A percentile compares a stretch with the other conserved stretches of the same genome.
Evolutionary conservation across 2,888 invertebrate species (phyloP).

Genomic region (Habroteleia sp.): DNA sequence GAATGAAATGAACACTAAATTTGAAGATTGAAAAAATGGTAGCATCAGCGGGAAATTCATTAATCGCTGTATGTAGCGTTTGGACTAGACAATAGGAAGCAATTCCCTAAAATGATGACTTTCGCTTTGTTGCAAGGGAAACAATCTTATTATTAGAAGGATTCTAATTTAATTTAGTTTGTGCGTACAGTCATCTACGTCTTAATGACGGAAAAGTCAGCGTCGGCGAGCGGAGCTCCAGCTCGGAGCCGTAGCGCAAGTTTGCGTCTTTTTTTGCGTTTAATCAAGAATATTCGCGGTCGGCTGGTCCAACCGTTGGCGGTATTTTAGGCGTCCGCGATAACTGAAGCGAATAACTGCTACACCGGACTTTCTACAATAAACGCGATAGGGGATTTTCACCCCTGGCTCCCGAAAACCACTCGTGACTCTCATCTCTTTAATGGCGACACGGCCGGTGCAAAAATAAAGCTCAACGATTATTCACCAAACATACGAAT

Average conservation of each 20-base stretch:
- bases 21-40: constrained; percentile 14
- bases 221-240: constrained; percentile 54
- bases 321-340: constrained; percentile 67
- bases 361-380: constrained; percentile 54
- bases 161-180: constrained; percentile 70
- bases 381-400: constrained; percentile 59
- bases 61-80: constrained; percentile 28
- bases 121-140: constrained; percentile 18
- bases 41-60: constrained; percentile 24
- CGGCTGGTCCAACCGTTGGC: constrained; percentile 69
- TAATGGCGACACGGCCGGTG: constrained; percentile 63
- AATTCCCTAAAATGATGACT: constrained; percentile 46
- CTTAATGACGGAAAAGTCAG: constrained; percentile 68
- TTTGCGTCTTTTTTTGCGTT: constrained; percentile 72
- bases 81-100: constrained; percentile 39
- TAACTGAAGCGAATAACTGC: constrained; percentile 63
- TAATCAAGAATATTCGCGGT: constrained; percentile 81
- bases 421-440: constrained; percentile 67
- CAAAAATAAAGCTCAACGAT: constrained; percentile 63
- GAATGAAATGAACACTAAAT: constrained; percentile 15
- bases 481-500: constrained; percentile 59
- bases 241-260: constrained; percentile 43
- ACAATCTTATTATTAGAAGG: constrained; percentile 46
- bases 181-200: constrained; percentile 67
- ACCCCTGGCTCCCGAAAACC: constrained; percentile 57